Conservation (phyloP, 2,888 invertebrate genomes). For the Chaetogeoica ovagalla region DNA sequence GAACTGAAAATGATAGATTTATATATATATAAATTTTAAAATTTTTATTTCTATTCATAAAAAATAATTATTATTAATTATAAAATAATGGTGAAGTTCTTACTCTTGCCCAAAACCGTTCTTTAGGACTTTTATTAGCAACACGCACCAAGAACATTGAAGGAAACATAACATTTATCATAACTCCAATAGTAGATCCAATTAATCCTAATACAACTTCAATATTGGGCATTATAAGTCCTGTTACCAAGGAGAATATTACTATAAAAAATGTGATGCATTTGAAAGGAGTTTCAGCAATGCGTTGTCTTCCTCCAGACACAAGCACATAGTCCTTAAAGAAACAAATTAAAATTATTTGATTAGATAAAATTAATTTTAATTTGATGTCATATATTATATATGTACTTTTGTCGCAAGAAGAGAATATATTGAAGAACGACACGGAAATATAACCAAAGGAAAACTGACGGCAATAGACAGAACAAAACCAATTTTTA, state of each 20-base stretch:
- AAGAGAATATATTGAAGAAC: conserved; percentile 90
- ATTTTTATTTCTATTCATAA: neutral
- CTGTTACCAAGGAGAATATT: conserved; percentile 73
- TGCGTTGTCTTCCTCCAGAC: conserved; percentile 63
- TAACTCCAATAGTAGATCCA: conserved; percentile 92
- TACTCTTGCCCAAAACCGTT: conserved; percentile 80
- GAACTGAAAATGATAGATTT: conserved; percentile 63
- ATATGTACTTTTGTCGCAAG: conserved; percentile 75
- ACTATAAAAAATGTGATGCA: conserved; percentile 81
- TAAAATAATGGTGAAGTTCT: conserved; percentile 53
- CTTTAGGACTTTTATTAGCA: conserved; percentile 81
- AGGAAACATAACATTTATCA: conserved; percentile 91
- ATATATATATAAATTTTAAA: conserved; percentile 20
- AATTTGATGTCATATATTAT: neutral
- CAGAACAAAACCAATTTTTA: conserved; percentile 92
- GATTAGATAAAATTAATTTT: no score
- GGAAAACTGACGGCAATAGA: conserved; percentile 97
- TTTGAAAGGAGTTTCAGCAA: conserved; percentile 82
- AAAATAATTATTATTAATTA: neutral
- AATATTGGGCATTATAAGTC: conserved; percentile 88
- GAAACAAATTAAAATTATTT: conserved; percentile 11
- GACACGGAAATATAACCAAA: conserved; percentile 92
- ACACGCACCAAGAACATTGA: conserved; percentile 85
- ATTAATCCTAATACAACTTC: conserved; percentile 91
- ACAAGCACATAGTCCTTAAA: conserved; percentile 65